phyloP scores from a whole-genome alignment of 2,797 vertebrate genomes.

The Paramormyrops hopkinsi region DNA sequence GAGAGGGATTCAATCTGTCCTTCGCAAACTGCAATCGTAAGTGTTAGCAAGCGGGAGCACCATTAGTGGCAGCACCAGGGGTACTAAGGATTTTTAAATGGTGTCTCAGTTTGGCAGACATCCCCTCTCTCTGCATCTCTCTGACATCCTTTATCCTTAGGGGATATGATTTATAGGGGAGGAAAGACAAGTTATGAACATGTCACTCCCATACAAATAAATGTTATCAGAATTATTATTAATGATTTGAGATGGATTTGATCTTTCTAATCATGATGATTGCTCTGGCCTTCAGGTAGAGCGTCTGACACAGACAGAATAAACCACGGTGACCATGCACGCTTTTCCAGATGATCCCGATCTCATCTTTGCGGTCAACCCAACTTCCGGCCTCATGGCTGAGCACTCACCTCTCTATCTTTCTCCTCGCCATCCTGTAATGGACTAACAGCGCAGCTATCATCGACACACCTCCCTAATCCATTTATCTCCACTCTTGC shows the following conservation, averaged over 20 bases:
- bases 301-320: not conserved
- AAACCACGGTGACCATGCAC: not conserved
- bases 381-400: not conserved
- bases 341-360: not conserved
- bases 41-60: not conserved
- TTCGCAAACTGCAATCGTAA: not conserved
- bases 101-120: not conserved
- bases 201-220: not conserved
- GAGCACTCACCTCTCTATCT: not conserved
- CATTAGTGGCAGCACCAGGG: not conserved
- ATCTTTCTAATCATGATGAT: not conserved
- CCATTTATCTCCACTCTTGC: slow-evolving; percentile 10
- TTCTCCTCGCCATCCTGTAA: not conserved
- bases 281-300: not conserved
- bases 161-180: not conserved
- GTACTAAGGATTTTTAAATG: not conserved
- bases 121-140: not conserved
- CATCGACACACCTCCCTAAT: slow-evolving; percentile 12
- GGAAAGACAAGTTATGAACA: not conserved
- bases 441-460: slow-evolving; percentile 15
- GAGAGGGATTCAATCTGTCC: not conserved
- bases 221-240: not conserved
- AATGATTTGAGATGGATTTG: not conserved
- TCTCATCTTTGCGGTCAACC: not conserved
- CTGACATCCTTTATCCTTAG: not conserved